Base-by-base conservation (phyloP, 1,140 invertebrate genomes). In the Aradophagus sp. region DNA sequence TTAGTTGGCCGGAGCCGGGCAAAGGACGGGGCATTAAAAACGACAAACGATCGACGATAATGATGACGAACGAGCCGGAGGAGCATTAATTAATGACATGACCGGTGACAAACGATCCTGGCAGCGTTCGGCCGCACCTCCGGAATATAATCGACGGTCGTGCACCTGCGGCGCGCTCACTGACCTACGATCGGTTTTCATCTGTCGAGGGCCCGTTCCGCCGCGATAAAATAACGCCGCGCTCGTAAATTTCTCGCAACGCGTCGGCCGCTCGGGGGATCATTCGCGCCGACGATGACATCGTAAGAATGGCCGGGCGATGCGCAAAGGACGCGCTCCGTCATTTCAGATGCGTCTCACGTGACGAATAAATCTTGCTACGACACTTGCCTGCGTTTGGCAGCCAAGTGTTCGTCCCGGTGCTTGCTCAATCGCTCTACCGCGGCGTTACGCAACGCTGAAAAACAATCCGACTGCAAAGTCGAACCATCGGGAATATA, bases 21-120 rank as follows among this genome's bases (percentile, higher is more conserved):
- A 41, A 53, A 26, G 29, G 45, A 39, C 41, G 44, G 31, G 58
- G 29, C 42, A 55, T 65, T 58, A 58, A 44, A 41, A 14, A 50
- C 56, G 62, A 62, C 55, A 62, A 66, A 66, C 62, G 69, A 72
- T 66, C 69, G 61, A 44, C 66, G 67, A 66, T 72, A 72, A 72
- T 55, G 69, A 67, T 72, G 69, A 72, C 31, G 50, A 72, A 72
- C 50, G 62, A 23, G 42, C 61, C 53, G 52, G 52, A 62, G 63
- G 45, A 62, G 19, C 50, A 58, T 62, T 59, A 72, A 72, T 72
- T 53, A 70, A 70, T 59, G 53, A 61, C 73, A 38, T 50, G 35
- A 48, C 17, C 59, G 17, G 44, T 76, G 74, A 77, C 42, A 48
- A 75, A 75, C 58, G 73, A 62, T 35, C 41, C 10, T 27, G 29